phyloP scores from a whole-genome alignment of 2,888 invertebrate species.

The Nowickia ferox region DNA sequence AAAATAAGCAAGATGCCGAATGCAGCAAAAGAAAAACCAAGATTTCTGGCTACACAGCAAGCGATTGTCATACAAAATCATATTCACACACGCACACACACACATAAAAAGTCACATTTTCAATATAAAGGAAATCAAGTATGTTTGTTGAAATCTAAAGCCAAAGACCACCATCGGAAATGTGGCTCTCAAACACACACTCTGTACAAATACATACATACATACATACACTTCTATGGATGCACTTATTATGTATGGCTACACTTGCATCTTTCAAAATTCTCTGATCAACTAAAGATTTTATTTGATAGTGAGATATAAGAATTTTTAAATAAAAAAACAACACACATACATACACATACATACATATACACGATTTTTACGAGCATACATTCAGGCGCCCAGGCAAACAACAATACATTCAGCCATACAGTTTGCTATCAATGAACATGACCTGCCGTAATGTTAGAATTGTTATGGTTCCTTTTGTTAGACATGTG shows the following conservation, averaged over 20 bases:
- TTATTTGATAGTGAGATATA: not conserved
- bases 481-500: constrained; percentile 47
- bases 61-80: constrained; percentile 10
- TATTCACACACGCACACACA: not conserved
- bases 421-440: constrained; percentile 41
- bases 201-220: not conserved
- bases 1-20: constrained; percentile 37
- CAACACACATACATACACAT: no score
- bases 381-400: not conserved
- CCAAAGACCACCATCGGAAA: constrained; percentile 6
- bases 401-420: not conserved
- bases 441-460: constrained; percentile 71
- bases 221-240: not conserved
- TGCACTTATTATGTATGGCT: not conserved
- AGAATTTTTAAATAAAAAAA: no score
- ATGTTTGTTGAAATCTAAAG: constrained; percentile 20
- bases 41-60: constrained; percentile 37
- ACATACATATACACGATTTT: not conserved
- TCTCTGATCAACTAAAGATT: not conserved
- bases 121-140: constrained; percentile 36
- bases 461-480: constrained; percentile 54
- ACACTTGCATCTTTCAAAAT: not conserved
- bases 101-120: constrained; percentile 22
- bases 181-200: constrained; percentile 32
- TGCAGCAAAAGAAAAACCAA: constrained; percentile 32